A percentile compares a stretch with the other conserved stretches of the same genome.
Conservation (phyloP, 2,113 vertebrate species). For the Choloepus hoffmanni region DNA sequence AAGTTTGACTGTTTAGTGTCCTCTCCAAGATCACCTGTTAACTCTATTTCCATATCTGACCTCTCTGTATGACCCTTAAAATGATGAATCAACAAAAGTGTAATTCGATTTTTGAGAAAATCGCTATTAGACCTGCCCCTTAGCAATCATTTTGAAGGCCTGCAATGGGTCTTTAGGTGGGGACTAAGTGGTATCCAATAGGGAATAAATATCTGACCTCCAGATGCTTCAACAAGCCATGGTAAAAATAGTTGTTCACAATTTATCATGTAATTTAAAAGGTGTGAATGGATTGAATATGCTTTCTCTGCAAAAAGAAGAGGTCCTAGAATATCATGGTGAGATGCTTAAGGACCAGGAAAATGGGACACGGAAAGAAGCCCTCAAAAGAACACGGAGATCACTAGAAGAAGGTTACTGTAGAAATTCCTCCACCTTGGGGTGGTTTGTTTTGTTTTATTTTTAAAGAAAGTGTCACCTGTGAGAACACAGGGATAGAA, state of each 20-base stretch:
- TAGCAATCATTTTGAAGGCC: background rate
- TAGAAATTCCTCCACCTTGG: background rate
- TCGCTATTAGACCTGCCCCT: slow-evolving; percentile 43
- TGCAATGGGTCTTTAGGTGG: background rate
- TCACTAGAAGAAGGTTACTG: background rate
- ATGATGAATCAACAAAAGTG: background rate
- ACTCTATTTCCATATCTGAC: background rate
- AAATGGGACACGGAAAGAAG: background rate
- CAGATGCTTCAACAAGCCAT: background rate
- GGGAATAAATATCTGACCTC: background rate
- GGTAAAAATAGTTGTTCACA: background rate
- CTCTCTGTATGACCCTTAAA: background rate
- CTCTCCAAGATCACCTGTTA: background rate
- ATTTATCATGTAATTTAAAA: background rate
- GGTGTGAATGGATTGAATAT: background rate
- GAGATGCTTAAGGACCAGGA: background rate
- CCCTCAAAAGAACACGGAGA: rapidly evolving
- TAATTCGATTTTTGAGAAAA: slow-evolving; percentile 38
- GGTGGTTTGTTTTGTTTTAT: background rate
- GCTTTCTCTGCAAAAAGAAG: background rate
- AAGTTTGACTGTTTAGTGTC: background rate
- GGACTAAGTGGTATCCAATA: background rate
- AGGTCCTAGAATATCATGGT: rapidly evolving
- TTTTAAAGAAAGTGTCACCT: background rate
- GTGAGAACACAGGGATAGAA: background rate